Evolutionary conservation across 2,797 vertebrate genomes (phyloP), one percentile per base, ranked within the genome.

Genomic region (Peromyscus eremicus): DNA sequence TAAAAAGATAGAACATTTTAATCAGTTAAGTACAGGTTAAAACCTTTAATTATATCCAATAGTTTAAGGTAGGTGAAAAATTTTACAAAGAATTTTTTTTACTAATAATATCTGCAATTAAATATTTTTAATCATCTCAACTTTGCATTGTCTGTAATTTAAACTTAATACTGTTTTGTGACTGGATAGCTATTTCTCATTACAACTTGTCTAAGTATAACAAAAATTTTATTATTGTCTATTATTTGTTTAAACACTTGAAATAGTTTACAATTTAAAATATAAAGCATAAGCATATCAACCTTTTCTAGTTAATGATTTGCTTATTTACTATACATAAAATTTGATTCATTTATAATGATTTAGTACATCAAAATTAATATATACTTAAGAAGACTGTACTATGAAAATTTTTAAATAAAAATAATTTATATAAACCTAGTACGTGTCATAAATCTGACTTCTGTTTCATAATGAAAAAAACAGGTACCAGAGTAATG

Each of bases 1-100:
- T 85, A 92, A 90, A 90, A 11, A 95, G 12, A 92, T 12, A 66
- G 3, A 73, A 37, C 17, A 68, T 79, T 96, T 89, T 19, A 83
- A 66, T 76, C n/a, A 94, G 17, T 77, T 86, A 81, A 91, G 46
- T 55, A 12, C 40, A 82, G 75, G 37, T 21, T 62, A 84, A 86
- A 70, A 57, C 29, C 66, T 79, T 84, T 76, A 75, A 88, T 90
- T 92, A 82, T 29, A 43, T 25, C 2, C 29, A 43, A 43, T 37
- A 92, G 52, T 55, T 71, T 82, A 92, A 95, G 96, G 37, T n/a
- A 79, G 37, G 5, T 73, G 5, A 60, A 82, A 2, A 86, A 43
- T 82, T 92, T 76, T 93, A 77, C 94, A 81, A 81, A 10, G 5
- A 85, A 6, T 8, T 37, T 52, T 37, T 37, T 75, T 25, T 49